phyloP scores from a whole-genome alignment of 1,140 invertebrate genomes.

The Drosophila micromelanica region DNA sequence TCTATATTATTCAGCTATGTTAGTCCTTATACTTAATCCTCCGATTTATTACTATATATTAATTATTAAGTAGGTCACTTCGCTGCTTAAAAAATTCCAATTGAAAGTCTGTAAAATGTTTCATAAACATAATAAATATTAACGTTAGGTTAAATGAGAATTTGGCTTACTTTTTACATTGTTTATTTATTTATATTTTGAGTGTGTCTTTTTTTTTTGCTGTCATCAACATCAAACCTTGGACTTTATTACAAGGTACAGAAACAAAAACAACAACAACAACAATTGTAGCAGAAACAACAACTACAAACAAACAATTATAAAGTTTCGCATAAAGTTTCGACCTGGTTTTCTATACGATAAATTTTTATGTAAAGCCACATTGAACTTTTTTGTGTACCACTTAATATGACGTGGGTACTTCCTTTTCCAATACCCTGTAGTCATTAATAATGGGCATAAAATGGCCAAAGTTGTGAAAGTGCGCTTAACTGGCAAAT shows the following conservation, averaged over 20 bases:
- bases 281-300: constrained; percentile 17
- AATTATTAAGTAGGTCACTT: constrained; percentile 62
- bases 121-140: constrained; percentile 83
- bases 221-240: constrained; percentile 20
- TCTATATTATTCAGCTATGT: constrained; percentile 31
- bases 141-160: constrained; percentile 71
- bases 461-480: too few species aligned
- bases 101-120: constrained; percentile 82
- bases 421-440: constrained; percentile 14
- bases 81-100: constrained; percentile 71
- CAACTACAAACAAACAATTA: constrained; percentile 61
- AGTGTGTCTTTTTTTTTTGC: not conserved
- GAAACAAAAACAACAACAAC: constrained; percentile 24
- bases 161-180: constrained; percentile 1
- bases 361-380: constrained; percentile 64
- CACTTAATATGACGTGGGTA: constrained; percentile 9
- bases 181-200: not conserved
- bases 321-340: constrained; percentile 72
- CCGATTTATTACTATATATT: constrained; percentile 56
- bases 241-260: constrained; percentile 43
- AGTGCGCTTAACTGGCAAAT: too few species aligned
- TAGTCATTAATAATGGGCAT: not conserved
- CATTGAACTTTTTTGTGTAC: constrained; percentile 42
- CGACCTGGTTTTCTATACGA: constrained; percentile 43
- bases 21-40: constrained; percentile 28